Evolutionary conservation across 2,888 invertebrate genomes (phyloP), one percentile per base, ranked within the genome.

Genomic region (Adela reaumurella): DNA sequence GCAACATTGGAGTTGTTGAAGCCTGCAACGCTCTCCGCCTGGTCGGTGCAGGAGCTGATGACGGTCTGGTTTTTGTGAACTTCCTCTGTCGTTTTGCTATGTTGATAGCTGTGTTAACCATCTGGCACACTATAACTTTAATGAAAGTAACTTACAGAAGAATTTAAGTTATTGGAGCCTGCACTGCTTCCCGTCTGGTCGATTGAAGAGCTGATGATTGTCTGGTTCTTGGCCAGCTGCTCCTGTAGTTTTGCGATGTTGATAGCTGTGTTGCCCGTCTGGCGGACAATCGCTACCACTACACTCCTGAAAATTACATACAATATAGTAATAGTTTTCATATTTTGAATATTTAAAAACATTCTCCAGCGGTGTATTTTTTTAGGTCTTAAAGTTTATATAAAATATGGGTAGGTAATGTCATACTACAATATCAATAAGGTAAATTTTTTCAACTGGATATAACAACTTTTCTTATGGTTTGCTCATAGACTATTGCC

Each of bases 241-340:
- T 86, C 83, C 61, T 88, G 87, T 49, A 90, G 83, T 57, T 85
- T 83, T n/a, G 87, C 84, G 20, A 89, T 83, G 58, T 90, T 88
- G 1, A 90, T 85, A 19, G 88, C 81, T 1, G 85, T 80, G 50
- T 84, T 83, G 53, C 84, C 84, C 45, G 83, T 82, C 65, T 87
- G 84, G 2, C 85, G 77, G 1, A 90, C 87, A 5, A 87, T 83
- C 1, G 89, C 89, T 43, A 85, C 85, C 1, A 90, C 87, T 53
- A 88, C 85, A 62, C 88, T 89, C 58, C 88, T 87, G 64, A 45
- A 76, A 79, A 54, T n/a, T n/a, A n/a, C n/a, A n/a, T n/a, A 53
- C 51, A 48, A 50, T 24, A 49, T 45, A 44, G 49, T 29, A 42
- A 53, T 19, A 46, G n/a, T n/a, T n/a, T n/a, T n/a, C n/a, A n/a